Conservation (phyloP, 1,140 invertebrate species). For the Neodiprion virginianus region DNA sequence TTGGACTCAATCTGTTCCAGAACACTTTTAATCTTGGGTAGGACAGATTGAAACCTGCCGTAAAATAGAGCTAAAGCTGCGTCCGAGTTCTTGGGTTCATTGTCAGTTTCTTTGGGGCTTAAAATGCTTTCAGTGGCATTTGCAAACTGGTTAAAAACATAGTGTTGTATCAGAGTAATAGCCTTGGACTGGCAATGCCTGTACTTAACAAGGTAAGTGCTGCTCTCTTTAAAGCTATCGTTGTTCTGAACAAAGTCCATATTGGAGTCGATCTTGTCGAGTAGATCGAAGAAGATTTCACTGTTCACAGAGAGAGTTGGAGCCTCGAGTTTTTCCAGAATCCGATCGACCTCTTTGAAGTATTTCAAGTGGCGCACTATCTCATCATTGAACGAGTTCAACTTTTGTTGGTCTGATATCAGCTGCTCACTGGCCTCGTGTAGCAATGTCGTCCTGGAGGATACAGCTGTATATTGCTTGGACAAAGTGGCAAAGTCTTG, state of each 20-base stretch:
- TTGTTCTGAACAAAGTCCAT: slow-evolving; percentile 85
- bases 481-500: slow-evolving; percentile 75
- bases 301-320: slow-evolving; percentile 82
- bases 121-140: slow-evolving; percentile 78
- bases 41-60: slow-evolving; percentile 90
- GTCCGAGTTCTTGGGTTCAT: slow-evolving; percentile 64
- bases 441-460: slow-evolving; percentile 88
- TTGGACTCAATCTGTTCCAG: slow-evolving; percentile 84
- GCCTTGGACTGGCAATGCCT: slow-evolving; percentile 81
- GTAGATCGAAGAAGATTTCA: slow-evolving; percentile 80
- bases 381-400: slow-evolving; percentile 79
- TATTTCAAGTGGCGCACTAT: slow-evolving; percentile 83
- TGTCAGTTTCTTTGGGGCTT: slow-evolving; percentile 59
- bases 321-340: slow-evolving; percentile 80
- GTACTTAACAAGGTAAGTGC: slow-evolving; percentile 76
- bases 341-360: slow-evolving; percentile 84
- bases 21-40: slow-evolving; percentile 81
- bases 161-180: slow-evolving; percentile 78
- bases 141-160: slow-evolving; percentile 75
- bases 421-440: slow-evolving; percentile 90
- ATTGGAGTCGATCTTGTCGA: slow-evolving; percentile 87
- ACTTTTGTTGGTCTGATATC: slow-evolving; percentile 83
- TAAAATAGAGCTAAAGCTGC: slow-evolving; percentile 91
- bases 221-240: slow-evolving; percentile 81
- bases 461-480: slow-evolving; percentile 83